Evolutionary conservation across 2,888 invertebrate genomes (phyloP), one percentile per base, ranked within the genome.

Genomic region (Steinernema hermaphroditum): DNA sequence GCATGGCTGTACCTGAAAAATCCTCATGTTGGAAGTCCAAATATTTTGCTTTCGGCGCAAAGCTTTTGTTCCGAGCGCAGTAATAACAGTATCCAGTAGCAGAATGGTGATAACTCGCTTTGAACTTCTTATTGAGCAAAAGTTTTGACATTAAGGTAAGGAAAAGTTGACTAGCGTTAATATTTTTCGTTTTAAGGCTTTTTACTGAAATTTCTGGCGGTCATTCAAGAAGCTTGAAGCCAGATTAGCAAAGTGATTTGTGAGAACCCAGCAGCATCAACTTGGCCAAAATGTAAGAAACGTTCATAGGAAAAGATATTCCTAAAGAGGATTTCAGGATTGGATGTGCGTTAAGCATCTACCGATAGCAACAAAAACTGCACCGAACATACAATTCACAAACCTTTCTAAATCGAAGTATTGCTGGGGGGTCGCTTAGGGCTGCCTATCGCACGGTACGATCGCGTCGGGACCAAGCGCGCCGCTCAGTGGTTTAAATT

Each of bases 1-100:
- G 85, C 85, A 85, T 85, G 27, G 24, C 71, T 71, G 62, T 62
- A 62, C 62, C 62, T 62, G 62, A 32, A 62, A 32, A n/a, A 8
- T 12, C 22, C 16, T 19, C 12, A 19, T 46, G 46, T 6, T 6
- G 46, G 6, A 19, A 46, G 37, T 37, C 37, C 8, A 46, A 16
- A 41, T 8, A 41, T 41, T 41, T 41, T 41, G 41, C 41, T 41
- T 8, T n/a, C n/a, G n/a, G n/a, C n/a, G n/a, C n/a, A n/a, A n/a
- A n/a, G n/a, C n/a, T n/a, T n/a, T n/a, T n/a, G n/a, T n/a, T n/a
- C n/a, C n/a, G n/a, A n/a, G n/a, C n/a, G n/a, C n/a, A n/a, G n/a
- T n/a, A n/a, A n/a, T n/a, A n/a, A n/a, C n/a, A n/a, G n/a, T n/a
- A n/a, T n/a, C n/a, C n/a, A n/a, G n/a, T n/a, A n/a, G n/a, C n/a